Evolutionary conservation across 2,113 vertebrate genomes (phyloP).

Genomic region (Tringa solitaria): DNA sequence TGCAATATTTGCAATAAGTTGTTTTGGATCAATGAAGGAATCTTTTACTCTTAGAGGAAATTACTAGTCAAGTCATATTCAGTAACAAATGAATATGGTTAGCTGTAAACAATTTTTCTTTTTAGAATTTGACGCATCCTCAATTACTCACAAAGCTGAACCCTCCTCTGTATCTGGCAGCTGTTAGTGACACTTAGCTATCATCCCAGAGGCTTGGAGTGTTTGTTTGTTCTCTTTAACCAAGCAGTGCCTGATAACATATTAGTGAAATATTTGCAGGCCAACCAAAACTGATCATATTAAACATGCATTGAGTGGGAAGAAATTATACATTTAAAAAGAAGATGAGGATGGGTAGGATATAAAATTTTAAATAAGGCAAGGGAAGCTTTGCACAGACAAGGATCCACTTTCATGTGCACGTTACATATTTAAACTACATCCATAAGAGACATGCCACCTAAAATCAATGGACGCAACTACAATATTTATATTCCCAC

Average conservation of each 20-base stretch:
- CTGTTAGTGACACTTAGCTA: background rate
- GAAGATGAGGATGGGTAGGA: background rate
- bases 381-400: background rate
- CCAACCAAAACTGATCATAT: background rate
- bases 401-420: background rate
- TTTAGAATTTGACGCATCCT: background rate
- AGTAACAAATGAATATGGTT: background rate
- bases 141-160: background rate
- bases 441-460: background rate
- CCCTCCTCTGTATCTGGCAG: background rate
- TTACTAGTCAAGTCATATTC: background rate
- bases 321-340: background rate
- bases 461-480: background rate
- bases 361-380: background rate
- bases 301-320: background rate
- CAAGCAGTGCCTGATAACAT: background rate
- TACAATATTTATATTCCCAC: background rate
- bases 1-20: background rate
- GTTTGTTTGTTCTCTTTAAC: background rate
- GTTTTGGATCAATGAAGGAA: background rate
- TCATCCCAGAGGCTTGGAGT: background rate
- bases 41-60: background rate
- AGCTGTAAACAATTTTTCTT: background rate
- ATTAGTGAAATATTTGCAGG: background rate
- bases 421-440: background rate